Evolutionary conservation across 1,140 invertebrate species (phyloP).

Genomic region (Argopecten irradians): DNA sequence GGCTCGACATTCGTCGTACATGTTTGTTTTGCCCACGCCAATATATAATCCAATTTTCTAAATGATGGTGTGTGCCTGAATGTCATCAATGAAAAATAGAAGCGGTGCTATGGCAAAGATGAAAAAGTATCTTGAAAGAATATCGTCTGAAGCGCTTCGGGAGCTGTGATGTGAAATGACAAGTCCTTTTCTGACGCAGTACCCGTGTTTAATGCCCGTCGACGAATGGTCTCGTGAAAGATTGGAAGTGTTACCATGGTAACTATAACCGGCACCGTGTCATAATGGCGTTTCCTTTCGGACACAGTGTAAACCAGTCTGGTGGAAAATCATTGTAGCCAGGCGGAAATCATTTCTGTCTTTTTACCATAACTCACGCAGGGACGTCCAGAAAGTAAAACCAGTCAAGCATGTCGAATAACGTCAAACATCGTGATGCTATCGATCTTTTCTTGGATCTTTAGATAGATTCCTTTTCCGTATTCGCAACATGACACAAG

Average conservation of each 20-base stretch:
- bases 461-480: no score
- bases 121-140: background rate
- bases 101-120: background rate
- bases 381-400: background rate
- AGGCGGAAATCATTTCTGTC: background rate
- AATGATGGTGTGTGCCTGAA: background rate
- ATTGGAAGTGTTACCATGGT: background rate
- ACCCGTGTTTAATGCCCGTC: background rate
- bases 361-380: background rate
- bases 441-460: background rate
- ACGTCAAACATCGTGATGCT: background rate
- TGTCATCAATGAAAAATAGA: background rate
- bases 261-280: background rate
- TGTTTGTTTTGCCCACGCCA: background rate
- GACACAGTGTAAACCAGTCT: background rate
- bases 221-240: background rate
- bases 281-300: background rate
- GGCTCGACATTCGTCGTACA: background rate
- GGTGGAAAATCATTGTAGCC: background rate
- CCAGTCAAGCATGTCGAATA: background rate
- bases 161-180: background rate
- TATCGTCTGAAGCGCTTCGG: background rate
- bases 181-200: background rate
- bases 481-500: no score
- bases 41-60: background rate